Conservation (phyloP, 2,797 vertebrate species). For the Pteronotus mesoamericanus region DNA sequence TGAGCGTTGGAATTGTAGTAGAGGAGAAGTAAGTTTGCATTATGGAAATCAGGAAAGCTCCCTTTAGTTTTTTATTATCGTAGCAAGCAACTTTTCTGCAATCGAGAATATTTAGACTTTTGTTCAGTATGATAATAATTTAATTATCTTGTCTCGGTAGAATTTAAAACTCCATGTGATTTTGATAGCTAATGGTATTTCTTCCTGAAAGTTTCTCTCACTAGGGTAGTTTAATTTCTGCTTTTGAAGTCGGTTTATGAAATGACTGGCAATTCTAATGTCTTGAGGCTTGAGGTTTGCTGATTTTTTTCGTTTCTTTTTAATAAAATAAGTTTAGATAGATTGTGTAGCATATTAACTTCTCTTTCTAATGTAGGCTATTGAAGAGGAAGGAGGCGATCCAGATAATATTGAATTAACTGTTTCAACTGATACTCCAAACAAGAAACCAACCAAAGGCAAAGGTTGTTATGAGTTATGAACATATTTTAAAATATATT, state of each 20-base stretch:
- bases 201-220: background rate
- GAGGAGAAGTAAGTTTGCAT: slow-evolving; percentile 42
- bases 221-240: slow-evolving; percentile 42
- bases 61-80: background rate
- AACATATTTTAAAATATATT: slow-evolving; percentile 75
- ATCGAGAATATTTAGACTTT: slow-evolving; percentile 16
- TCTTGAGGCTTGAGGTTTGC: slow-evolving; percentile 63
- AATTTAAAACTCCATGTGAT: slow-evolving; percentile 40
- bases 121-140: background rate
- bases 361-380: slow-evolving; percentile 85
- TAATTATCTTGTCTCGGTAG: background rate
- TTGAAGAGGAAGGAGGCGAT: slow-evolving; percentile 97
- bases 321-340: slow-evolving; percentile 71
- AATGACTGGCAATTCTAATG: slow-evolving; percentile 54
- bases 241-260: slow-evolving; percentile 58
- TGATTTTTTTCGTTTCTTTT: slow-evolving; percentile 59
- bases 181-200: slow-evolving; percentile 20
- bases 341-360: slow-evolving; percentile 76
- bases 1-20: slow-evolving; percentile 29
- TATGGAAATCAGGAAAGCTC: slow-evolving; percentile 33
- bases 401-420: slow-evolving; percentile 91
- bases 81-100: slow-evolving; percentile 21
- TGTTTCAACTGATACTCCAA: slow-evolving; percentile 84
- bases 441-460: slow-evolving; percentile 90
- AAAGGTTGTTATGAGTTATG: slow-evolving; percentile 89